Evolutionary conservation across 1,140 invertebrate genomes (phyloP), one percentile per base, ranked within the genome.

Genomic region (Drosophila burlai): DNA sequence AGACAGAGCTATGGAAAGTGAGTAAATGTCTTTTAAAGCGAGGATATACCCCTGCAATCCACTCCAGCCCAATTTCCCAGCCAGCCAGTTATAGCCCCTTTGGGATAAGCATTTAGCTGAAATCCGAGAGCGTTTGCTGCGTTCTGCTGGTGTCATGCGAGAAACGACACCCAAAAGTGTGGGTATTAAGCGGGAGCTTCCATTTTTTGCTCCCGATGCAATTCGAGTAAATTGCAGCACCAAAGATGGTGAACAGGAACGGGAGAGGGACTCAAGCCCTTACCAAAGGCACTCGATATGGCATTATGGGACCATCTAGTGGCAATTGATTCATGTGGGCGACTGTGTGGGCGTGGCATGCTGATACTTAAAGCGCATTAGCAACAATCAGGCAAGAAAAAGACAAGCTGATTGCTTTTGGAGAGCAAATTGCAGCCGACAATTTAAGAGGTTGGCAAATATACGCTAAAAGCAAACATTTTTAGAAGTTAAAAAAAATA

Each of bases 121-220:
- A 83, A 83, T 79, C 78, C 74, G 66, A 81, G 65, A 78, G 76
- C 50, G 45, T 67, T 78, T 76, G 77, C 69, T 60, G 54, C 55
- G 34, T 61, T 60, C 61, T 76, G 74, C 74, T 66, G 66, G 68
- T 82, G 74, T 81, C 81, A 79, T 83, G 63, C 50, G 71, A 66
- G 65, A 71, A 83, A 89, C 76, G 84, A 83, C 68, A 87, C 77
- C 83, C 73, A 74, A 81, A 87, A 87, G 81, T 87, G 84, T 71
- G 84, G 84, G 81, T 64, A 89, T 89, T 89, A 90, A 84, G 68
- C 49, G 84, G 74, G 80, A 81, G 58, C 52, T 79, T 87, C 46
- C 26, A 46, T 63, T 57, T 57, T 66, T 52, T 52, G 50, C 47
- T 60, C 49, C 36, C 40, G 40, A 43, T 79, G 76, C 80, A 90